phyloP scores from a whole-genome alignment of 2,888 invertebrate species.

The Mimas tiliae region DNA sequence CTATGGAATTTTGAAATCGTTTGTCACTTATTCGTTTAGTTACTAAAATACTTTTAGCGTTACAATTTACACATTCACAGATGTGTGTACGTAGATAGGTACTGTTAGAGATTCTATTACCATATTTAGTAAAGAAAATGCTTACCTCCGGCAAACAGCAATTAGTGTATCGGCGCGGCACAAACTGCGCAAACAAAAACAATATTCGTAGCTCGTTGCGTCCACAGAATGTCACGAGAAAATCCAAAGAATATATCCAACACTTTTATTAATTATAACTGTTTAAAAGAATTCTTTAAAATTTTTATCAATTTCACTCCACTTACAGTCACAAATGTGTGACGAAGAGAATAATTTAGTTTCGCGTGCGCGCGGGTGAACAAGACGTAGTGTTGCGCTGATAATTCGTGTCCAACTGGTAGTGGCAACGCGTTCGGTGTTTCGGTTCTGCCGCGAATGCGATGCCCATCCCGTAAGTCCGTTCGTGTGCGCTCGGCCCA shows the following conservation, averaged over 20 bases:
- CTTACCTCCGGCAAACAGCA: constrained; percentile 75
- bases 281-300: constrained; percentile 43
- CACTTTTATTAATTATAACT: neutral
- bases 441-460: constrained; percentile 23
- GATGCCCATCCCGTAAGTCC: constrained; percentile 26
- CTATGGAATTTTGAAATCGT: neutral
- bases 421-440: constrained; percentile 18
- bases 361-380: constrained; percentile 47
- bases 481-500: constrained; percentile 35
- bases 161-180: constrained; percentile 71
- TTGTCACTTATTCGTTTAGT: neutral
- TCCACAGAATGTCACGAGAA: constrained; percentile 45
- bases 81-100: neutral
- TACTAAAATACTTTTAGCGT: neutral
- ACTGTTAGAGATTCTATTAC: constrained; percentile 20
- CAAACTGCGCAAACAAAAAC: constrained; percentile 63
- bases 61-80: neutral
- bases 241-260: constrained; percentile 43
- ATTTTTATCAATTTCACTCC: constrained; percentile 66
- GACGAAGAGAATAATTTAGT: constrained; percentile 72
- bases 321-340: constrained; percentile 71
- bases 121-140: constrained; percentile 44
- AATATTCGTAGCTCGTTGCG: constrained; percentile 49
- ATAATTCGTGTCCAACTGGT: constrained; percentile 58
- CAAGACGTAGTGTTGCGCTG: constrained; percentile 58